Conservation (phyloP, 2,113 vertebrate species). For the Dolichotis patagonum region DNA sequence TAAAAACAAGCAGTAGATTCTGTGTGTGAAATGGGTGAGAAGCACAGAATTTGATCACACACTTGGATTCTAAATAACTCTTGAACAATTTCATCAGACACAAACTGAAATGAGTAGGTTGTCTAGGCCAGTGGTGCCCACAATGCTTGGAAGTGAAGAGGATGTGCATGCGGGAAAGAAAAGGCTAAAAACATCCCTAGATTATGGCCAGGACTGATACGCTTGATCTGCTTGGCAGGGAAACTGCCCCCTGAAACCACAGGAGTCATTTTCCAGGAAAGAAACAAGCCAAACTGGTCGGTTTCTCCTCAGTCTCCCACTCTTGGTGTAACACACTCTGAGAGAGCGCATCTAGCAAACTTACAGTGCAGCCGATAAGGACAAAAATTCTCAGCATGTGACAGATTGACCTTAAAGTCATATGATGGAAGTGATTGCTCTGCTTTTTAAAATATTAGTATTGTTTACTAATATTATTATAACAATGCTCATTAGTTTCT, state of each 20-base stretch:
- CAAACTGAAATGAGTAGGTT: conserved; percentile 39
- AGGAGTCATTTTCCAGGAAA: conserved; percentile 54
- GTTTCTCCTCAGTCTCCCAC: conserved; percentile 43
- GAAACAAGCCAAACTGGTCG: not conserved
- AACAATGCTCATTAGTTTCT: not conserved
- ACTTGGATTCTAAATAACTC: not conserved
- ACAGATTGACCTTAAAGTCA: not conserved
- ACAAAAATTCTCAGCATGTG: not conserved
- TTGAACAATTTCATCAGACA: not conserved
- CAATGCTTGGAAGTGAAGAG: conserved; percentile 44
- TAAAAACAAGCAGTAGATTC: not conserved
- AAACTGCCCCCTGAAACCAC: conserved; percentile 41
- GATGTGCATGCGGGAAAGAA: conserved; percentile 17
- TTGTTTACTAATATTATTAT: conserved; percentile 2
- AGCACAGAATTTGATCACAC: not conserved
- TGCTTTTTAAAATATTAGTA: not conserved
- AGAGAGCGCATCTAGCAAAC: conserved; percentile 36
- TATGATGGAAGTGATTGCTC: not conserved
- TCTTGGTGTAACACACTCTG: not conserved
- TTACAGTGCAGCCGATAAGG: not conserved
- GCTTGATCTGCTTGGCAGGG: not conserved
- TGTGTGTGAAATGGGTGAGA: not conserved
- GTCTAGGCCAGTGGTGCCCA: not conserved
- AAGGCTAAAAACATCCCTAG: conserved; percentile 59
- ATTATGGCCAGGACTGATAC: not conserved